Percentiles rank a stretch among this genome's conserved stretches.
These are phyloP conservation scores for Pristionchus japonicus DNA, from an alignment of 2,888 invertebrate genomes.

Conservation along the genomic window DNA sequence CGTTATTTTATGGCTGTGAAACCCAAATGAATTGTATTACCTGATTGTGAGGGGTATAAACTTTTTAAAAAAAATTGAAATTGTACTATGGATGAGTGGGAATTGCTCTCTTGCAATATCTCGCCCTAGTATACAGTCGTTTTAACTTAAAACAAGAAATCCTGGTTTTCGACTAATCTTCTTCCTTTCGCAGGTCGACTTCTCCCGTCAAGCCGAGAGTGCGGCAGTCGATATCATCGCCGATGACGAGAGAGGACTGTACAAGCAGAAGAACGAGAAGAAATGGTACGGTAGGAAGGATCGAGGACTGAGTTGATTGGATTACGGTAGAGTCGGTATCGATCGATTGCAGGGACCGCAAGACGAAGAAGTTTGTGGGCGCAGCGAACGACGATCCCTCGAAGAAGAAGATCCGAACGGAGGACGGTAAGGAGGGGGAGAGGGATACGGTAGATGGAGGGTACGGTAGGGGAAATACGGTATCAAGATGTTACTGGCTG, in stretches of 20 bases:
- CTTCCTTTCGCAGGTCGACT: conserved; percentile 77
- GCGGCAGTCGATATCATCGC: conserved; percentile 89
- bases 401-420: conserved; percentile 89
- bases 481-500: background rate
- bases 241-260: conserved; percentile 80
- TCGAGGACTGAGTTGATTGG: background rate
- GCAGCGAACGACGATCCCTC: conserved; percentile 72
- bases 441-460: conserved; percentile 14
- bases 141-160: too few relatives aligned
- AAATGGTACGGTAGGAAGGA: conserved; percentile 56
- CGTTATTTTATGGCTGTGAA: background rate
- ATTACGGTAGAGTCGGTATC: conserved; percentile 33
- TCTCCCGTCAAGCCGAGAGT: conserved; percentile 85
- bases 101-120: too few relatives aligned
- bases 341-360: conserved; percentile 85
- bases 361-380: conserved; percentile 92
- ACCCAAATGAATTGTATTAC: too few relatives aligned
- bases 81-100: too few relatives aligned
- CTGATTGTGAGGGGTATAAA: too few relatives aligned
- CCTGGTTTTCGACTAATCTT: too few relatives aligned
- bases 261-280: conserved; percentile 65
- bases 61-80: too few relatives aligned
- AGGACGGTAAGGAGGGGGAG: conserved; percentile 85
- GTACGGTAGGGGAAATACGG: background rate
- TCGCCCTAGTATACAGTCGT: too few relatives aligned